phyloP scores from a whole-genome alignment of 1,140 invertebrate genomes.

The Steinernema feltiae region DNA sequence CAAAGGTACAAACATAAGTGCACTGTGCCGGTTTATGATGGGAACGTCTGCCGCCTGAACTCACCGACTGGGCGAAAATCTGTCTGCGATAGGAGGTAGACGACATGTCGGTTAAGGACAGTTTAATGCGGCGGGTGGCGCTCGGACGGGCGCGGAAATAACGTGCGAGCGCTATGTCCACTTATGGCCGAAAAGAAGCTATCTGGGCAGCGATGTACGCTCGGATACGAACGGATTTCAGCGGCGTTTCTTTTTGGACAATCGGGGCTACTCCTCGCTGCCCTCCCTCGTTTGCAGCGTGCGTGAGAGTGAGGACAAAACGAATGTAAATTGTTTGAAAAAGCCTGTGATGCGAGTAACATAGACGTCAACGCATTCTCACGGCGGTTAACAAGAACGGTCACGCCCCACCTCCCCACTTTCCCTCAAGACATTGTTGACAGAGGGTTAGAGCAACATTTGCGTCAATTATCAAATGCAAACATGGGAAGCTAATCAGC shows the following conservation, averaged over 20 bases:
- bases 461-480: background rate
- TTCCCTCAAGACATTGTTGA: background rate
- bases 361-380: background rate
- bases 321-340: no score
- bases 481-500: background rate
- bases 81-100: background rate
- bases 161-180: no score
- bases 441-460: background rate
- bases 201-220: no score
- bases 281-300: no score
- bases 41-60: background rate
- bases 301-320: no score
- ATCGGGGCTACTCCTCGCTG: no score
- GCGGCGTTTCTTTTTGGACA: no score
- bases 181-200: no score
- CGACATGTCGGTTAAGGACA: background rate
- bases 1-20: background rate
- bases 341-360: background rate
- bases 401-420: background rate
- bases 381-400: background rate
- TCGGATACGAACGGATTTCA: no score
- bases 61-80: conserved; percentile 8
- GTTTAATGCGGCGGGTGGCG: background rate
- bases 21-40: background rate
- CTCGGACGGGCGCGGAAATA: background rate